Base-by-base conservation (phyloP, 2,797 vertebrate genomes). In the Pseudomugil gertrudae region DNA sequence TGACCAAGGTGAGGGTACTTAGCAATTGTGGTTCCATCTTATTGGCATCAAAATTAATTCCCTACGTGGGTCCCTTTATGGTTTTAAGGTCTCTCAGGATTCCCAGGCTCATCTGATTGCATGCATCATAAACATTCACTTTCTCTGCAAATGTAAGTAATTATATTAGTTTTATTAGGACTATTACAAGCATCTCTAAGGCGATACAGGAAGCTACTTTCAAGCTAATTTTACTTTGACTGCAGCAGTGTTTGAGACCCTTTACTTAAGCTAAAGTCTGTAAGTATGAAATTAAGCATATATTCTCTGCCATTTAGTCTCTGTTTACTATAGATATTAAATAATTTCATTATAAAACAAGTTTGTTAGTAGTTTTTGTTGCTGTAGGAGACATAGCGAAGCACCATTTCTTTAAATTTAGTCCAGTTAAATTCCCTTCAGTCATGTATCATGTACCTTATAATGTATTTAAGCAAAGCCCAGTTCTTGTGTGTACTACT, bases 1-100 rank as follows among this genome's bases (percentile, higher is more conserved):
- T 77, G 81, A 83, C 81, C 84, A 83, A 84, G 86, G 89, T 89
- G 81, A 86, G 32, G 75, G 78, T 85, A 89, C 84, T 90, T 84
- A 56, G 66, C 68, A 63, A 76, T 80, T 48, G 55, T 73, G 69
- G 75, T 84, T 86, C 70, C 84, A 89, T 84, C 85, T 89, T 87
- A 74, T 83, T 90, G 89, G 80, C 84, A 76, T 82, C 13, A 3
- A 84, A 90, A 90, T 86, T 54, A 83, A 87, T 89, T 81, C 69
- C 71, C 63, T 77, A 78, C 79, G 69, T 78, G 83, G 74, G 76
- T 64, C 70, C 79, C 56, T 71, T 87, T 71, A 40, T 74, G 62
- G 76, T 74, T 88, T 76, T 83, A 66, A 71, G 81, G 78, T 76
- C 68, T 65, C 69, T 56, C 69, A 78, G 66, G 84, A 83, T 83